Base-by-base conservation (phyloP, 2,888 invertebrate genomes). In the Dryobotodes eremita region DNA sequence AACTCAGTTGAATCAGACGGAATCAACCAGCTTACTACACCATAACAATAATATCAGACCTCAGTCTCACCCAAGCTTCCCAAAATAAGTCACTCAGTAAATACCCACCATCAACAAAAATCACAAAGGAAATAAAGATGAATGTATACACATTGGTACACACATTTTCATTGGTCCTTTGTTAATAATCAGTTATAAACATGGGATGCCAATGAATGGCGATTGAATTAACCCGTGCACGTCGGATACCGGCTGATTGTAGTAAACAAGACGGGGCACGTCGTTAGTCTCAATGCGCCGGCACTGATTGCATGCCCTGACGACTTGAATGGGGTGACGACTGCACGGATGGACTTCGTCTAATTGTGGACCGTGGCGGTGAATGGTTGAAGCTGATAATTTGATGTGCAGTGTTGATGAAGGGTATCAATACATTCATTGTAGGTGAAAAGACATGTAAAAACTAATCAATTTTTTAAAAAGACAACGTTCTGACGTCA, bases 101-200 rank as follows among this genome's bases (percentile, higher is more conserved):
- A 26, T 42, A 59, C 26, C 31, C 23, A 17, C 5, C 61, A 46
- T 59, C 31, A 71, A 71, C 59, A 31, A 50, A 62, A 65, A 55
- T 46, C 11, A 68, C 75, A 68, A 66, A 59, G 53, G 46, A 53
- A 82, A 57, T 48, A 59, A 42, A 31, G 3, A 69, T n/a, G n/a
- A n/a, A n/a, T 50, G 31, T 31, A 48, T 36, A 31, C 36, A 7
- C 26, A n/a, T n/a, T n/a, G n/a, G n/a, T n/a, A n/a, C n/a, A n/a
- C n/a, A n/a, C n/a, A n/a, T n/a, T n/a, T n/a, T n/a, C n/a, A n/a
- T n/a, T n/a, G 8, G 23, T 57, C 59, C 75, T 77, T 75, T 85
- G 87, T 86, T 84, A 74, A 86, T 87, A 87, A 77, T 87, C 80
- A 85, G 65, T 53, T 59, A 80, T 83, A 87, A 72, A 77, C 77